Conservation (phyloP, 1,140 invertebrate species). For the Telenomus remus region DNA sequence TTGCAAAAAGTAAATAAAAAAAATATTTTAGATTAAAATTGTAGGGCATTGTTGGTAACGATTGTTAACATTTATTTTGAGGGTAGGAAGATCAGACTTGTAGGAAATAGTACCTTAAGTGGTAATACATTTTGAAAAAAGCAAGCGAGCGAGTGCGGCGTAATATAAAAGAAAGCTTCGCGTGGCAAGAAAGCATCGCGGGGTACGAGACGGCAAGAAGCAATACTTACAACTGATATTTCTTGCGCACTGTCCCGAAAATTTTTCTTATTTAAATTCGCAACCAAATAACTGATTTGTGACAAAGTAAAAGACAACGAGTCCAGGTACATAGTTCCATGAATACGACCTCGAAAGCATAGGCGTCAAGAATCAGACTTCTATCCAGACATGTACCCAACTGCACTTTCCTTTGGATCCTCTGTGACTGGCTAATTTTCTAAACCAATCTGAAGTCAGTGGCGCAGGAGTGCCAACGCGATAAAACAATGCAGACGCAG, state of each 20-base stretch:
- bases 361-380: too few species aligned
- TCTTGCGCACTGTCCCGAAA: conserved; percentile 91
- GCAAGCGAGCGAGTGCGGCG: neutral
- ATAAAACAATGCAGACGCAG: too few species aligned
- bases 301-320: conserved; percentile 97
- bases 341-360: conserved; percentile 85
- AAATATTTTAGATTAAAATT: too few species aligned
- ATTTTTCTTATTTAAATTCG: conserved; percentile 96
- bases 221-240: conserved; percentile 80
- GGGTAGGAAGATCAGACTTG: too few species aligned
- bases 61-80: too few species aligned
- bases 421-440: too few species aligned
- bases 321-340: conserved; percentile 99
- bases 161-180: conserved; percentile 12
- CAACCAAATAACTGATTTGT: conserved; percentile 97
- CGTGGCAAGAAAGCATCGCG: conserved; percentile 29
- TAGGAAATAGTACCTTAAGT: too few species aligned
- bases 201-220: conserved; percentile 44
- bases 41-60: too few species aligned
- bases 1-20: neutral
- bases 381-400: too few species aligned
- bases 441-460: too few species aligned
- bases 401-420: too few species aligned
- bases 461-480: too few species aligned
- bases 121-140: neutral